Base-by-base conservation (phyloP, 2,888 invertebrate species). In the Rutpela maculata region DNA sequence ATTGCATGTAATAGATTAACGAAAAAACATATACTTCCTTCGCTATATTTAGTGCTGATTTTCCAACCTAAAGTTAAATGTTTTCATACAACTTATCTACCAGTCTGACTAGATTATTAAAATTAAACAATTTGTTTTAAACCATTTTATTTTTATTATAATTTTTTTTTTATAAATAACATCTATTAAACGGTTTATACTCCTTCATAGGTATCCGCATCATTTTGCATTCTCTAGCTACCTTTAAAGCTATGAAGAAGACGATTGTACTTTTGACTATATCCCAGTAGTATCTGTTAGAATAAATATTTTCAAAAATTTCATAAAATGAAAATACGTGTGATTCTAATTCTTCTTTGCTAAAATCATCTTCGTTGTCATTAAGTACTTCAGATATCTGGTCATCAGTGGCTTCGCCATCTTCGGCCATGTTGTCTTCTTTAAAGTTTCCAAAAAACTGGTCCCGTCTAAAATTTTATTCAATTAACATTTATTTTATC, bases 201-300 rank as follows among this genome's bases (percentile, higher is more conserved):
- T 83, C 83, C 60, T 75, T 83, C 75, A 85, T 81, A 1, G 85
- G 85, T 67, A 85, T 85, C 22, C 79, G 66, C 78, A 85, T 73
- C 78, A 79, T 81, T 19, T 82, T 80, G 43, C 83, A 82, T 70
- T 85, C 84, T 22, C 82, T 78, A 1, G 85, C 83, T 78, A 85
- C 80, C 76, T 85, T 84, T 35, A 84, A 66, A 15, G 85, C 85
- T 15, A 85, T 6, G 15, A 82, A 18, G 72, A 85, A 85, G 19
- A 85, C 69, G 7, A 84, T 60, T 0, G 80, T 63, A 57, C 72
- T 73, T 71, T 76, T 60, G 12, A 76, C 22, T 43, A 72, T 72
- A 12, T 72, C 72, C 72, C 73, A 72, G 60, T 76, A 73, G 63
- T 76, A 85, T 43, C 72, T 74, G 6, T 81, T 78, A 18, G 78